These are phyloP conservation scores for Clarias macrocephalus DNA, from an alignment of 2,113 vertebrate species.

Conservation along the genomic window DNA sequence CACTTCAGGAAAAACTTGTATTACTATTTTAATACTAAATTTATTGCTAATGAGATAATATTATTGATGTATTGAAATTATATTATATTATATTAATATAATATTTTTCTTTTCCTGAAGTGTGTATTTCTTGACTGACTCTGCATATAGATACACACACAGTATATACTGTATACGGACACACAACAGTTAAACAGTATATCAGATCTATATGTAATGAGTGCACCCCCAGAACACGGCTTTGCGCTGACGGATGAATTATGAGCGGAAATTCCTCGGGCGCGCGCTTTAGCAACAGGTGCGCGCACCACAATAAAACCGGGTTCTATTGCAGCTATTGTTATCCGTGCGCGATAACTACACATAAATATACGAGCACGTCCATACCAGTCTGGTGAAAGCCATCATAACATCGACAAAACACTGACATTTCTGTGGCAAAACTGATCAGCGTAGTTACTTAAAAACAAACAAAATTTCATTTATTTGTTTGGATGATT, in stretches of 20 bases:
- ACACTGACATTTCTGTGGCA: background rate
- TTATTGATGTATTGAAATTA: no score
- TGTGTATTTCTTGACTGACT: no score
- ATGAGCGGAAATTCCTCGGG: conserved; percentile 1
- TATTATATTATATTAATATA: no score
- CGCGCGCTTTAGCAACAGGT: conserved; percentile 28
- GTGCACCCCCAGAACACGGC: background rate
- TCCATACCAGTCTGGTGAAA: background rate
- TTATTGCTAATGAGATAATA: no score
- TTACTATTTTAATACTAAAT: no score
- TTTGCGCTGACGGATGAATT: background rate
- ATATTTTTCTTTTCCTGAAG: background rate
- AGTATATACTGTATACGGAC: no score
- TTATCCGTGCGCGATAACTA: background rate
- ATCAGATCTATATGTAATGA: background rate
- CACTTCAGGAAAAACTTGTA: no score
- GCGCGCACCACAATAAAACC: background rate
- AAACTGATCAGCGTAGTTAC: background rate
- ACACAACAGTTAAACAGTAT: background rate
- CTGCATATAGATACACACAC: no score
- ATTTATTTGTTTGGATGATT: background rate
- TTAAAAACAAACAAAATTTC: background rate
- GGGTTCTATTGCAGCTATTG: background rate
- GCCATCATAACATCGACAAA: background rate
- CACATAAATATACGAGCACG: background rate